Evolutionary conservation across 1,140 invertebrate genomes (phyloP), one percentile per base, ranked within the genome.

Genomic region (Pinna nobilis): DNA sequence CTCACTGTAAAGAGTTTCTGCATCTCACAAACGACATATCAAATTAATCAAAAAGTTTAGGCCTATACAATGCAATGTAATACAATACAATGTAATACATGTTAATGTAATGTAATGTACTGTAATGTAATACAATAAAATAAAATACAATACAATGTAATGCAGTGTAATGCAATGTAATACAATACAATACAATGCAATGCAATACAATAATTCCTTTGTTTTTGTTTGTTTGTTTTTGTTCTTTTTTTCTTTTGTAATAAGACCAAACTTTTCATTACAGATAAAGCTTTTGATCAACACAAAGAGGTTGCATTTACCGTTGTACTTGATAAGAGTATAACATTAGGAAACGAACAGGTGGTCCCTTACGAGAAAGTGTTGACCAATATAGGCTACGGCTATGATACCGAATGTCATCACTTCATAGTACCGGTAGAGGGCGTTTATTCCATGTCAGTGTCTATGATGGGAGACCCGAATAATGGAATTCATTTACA

Each of bases 361-460:
- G 39, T 65, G 5, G 23, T 64, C 13, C 18, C 44, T 25, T 49
- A 51, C 18, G 47, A 64, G 33, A 72, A 53, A 32, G 25, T 53
- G 5, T 1, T 53, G 30, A 39, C 50, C 2, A 55, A 67, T 25
- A n/a, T 53, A 4, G 64, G 50, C 13, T 35, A 37, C 20, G 47
- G 32, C 11, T 67, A 53, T n/a, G 23, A 67, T 39, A 18, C 23
- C 7, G 20, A 44, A 0, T 25, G 41, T 23, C 49, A 50, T 18
- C 41, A 44, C 13, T 67, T 67, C 33, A 25, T 15, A 20, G 41
- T 32, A 13, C 28, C 44, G 4, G 39, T 35, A 39, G 18, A 11
- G n/a, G 61, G 61, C 18, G n/a, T 44, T 11, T 44, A 44, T n/a
- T 44, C 39, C 9, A n/a, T 44, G 39, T 44, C 39, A 11, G 39